These are phyloP conservation scores for Leucopternis melanops DNA, from an alignment of 2,113 vertebrate genomes.

Conservation along the genomic window DNA sequence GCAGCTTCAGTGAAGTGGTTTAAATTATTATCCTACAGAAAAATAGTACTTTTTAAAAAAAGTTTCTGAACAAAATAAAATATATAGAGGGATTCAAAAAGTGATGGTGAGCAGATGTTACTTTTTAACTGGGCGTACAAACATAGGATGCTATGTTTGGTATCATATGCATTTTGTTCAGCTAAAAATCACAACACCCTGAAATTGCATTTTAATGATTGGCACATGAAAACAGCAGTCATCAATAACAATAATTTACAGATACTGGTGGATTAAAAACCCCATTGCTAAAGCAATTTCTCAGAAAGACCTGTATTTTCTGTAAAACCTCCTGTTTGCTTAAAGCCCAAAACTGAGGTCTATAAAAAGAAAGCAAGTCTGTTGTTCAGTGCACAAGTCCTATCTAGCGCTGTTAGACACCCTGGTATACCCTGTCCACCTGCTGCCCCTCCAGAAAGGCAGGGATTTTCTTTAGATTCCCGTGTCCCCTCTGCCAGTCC, in stretches of 20 bases:
- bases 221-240: background rate
- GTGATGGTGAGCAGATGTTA: background rate
- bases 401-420: background rate
- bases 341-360: background rate
- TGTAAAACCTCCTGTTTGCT: background rate
- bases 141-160: background rate
- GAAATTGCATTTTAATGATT: background rate
- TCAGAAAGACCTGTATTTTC: background rate
- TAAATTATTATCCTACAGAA: background rate
- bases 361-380: background rate
- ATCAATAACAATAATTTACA: background rate
- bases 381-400: background rate
- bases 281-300: background rate
- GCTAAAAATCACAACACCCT: background rate
- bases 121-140: background rate
- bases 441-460: background rate
- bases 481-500: accelerated
- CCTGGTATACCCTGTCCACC: background rate
- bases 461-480: background rate
- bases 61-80: background rate
- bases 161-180: background rate
- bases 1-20: background rate
- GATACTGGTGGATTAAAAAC: background rate
- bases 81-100: background rate
- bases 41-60: background rate